Evolutionary conservation across 2,113 vertebrate genomes (phyloP).

Genomic region (Siniperca knerii): DNA sequence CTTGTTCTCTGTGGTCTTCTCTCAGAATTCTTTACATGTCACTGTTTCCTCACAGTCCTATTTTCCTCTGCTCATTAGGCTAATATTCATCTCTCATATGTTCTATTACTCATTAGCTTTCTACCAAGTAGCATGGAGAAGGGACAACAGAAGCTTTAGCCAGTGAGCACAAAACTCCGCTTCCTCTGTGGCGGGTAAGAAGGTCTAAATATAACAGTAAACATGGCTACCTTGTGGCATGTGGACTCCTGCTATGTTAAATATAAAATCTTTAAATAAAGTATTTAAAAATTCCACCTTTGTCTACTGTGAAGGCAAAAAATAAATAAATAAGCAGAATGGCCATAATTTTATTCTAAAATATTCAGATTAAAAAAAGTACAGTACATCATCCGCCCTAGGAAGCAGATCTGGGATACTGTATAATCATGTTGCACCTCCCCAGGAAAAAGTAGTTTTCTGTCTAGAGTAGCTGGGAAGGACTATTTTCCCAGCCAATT

Average conservation of each 20-base stretch:
- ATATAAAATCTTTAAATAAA: background rate
- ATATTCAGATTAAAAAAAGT: conserved; percentile 13
- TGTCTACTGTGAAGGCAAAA: background rate
- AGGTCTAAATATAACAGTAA: background rate
- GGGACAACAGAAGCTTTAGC: background rate
- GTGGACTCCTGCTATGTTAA: background rate
- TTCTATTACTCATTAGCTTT: background rate
- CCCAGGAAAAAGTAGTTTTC: conserved; percentile 12
- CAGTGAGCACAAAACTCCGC: background rate
- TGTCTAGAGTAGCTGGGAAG: background rate
- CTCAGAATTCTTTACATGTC: background rate
- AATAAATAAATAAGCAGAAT: conserved; percentile 26
- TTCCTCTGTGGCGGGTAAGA: background rate
- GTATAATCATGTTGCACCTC: conserved; percentile 27
- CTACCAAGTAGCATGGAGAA: background rate
- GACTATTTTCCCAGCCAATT: conserved; percentile 16
- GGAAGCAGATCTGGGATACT: conserved; percentile 8
- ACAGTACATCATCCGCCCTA: conserved; percentile 9
- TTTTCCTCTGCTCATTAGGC: background rate
- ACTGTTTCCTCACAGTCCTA: background rate
- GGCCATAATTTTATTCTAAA: conserved; percentile 41
- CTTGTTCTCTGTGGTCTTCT: background rate
- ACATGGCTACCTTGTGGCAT: background rate
- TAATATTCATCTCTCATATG: background rate
- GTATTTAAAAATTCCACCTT: conserved; percentile 23